Evolutionary conservation across 2,113 vertebrate genomes (phyloP).

Genomic region (Neomonachus schauinslandi): DNA sequence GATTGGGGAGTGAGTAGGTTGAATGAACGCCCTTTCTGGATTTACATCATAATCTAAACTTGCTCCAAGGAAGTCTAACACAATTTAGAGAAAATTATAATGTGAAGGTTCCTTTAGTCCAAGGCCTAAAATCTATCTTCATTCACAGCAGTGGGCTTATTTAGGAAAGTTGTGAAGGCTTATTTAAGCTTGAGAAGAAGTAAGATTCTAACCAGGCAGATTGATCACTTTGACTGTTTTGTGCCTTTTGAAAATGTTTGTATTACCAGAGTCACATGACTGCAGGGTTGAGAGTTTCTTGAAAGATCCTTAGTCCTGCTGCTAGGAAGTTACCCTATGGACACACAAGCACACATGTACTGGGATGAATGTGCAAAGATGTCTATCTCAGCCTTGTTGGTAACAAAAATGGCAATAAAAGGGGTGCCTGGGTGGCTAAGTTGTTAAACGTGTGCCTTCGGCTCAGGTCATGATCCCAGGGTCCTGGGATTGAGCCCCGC

Average conservation of each 20-base stretch:
- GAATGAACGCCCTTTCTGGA: neutral
- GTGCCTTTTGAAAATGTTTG: neutral
- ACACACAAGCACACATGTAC: neutral
- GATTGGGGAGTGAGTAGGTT: neutral
- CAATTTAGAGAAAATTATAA: slow-evolving; percentile 31
- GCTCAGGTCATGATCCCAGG: no score
- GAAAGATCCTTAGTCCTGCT: neutral
- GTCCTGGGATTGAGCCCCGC: no score
- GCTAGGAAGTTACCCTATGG: neutral
- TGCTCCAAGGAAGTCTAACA: neutral
- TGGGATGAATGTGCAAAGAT: neutral
- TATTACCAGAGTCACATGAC: neutral
- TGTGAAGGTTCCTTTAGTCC: neutral
- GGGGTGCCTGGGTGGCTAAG: no score
- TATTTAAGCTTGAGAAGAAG: slow-evolving; percentile 4
- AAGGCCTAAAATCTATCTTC: slow-evolving; percentile 22
- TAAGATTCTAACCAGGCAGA: neutral
- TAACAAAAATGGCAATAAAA: neutral
- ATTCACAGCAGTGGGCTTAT: neutral
- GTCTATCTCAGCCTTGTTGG: neutral
- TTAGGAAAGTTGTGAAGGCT: neutral
- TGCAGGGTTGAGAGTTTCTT: neutral
- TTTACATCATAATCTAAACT: neutral
- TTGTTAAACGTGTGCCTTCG: no score
- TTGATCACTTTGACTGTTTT: neutral